Percentiles rank a stretch among this genome's conserved stretches.
phyloP scores from a whole-genome alignment of 2,113 vertebrate genomes.

The Malurus cyaneus region DNA sequence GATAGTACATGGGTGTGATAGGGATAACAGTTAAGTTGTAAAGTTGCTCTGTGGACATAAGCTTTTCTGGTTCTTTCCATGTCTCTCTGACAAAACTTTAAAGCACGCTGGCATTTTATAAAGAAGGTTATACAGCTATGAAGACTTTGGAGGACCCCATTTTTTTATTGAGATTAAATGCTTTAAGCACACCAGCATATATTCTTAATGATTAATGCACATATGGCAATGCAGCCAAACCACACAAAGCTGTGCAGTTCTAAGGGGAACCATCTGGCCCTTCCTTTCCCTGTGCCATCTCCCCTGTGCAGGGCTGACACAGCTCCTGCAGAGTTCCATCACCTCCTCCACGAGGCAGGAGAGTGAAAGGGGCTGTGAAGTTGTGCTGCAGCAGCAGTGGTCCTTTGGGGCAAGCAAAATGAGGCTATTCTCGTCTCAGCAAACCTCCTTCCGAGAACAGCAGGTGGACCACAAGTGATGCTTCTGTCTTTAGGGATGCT shows the following conservation, averaged over 20 bases:
- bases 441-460: background rate
- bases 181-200: background rate
- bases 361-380: background rate
- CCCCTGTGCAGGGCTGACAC: background rate
- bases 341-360: background rate
- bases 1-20: background rate
- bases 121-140: background rate
- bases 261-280: background rate
- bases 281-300: background rate
- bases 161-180: background rate
- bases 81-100: background rate
- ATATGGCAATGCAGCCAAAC: background rate
- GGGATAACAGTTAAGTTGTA: background rate
- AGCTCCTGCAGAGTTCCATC: background rate
- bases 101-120: accelerated
- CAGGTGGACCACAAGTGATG: background rate
- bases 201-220: background rate
- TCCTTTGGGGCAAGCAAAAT: accelerated
- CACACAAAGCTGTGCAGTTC: background rate
- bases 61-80: background rate
- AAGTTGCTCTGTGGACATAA: background rate
- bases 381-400: accelerated
- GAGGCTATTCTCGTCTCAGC: background rate
- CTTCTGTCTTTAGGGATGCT: background rate
- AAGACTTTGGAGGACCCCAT: background rate